These are phyloP conservation scores for Tanytarsus gracilentus DNA, from an alignment of 2,888 invertebrate species.

Conservation along the genomic window DNA sequence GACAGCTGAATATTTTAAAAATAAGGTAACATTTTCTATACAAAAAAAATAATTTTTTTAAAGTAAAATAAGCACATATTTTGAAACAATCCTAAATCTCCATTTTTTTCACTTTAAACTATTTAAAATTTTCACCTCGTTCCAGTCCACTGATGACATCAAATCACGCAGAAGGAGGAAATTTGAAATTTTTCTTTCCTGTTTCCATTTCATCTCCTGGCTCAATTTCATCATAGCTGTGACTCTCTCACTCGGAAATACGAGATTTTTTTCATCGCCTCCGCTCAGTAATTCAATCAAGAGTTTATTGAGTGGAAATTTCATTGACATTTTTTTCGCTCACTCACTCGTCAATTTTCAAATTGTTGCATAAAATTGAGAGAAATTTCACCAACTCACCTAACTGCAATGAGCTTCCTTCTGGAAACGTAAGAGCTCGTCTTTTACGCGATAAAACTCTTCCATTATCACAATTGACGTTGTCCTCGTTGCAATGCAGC, in stretches of 20 bases:
- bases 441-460: constrained; percentile 41
- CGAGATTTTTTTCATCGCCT: background rate
- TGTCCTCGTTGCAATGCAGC: background rate
- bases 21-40: no score
- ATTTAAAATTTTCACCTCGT: no score
- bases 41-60: no score
- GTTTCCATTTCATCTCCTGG: background rate
- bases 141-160: no score
- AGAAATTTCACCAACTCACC: constrained; percentile 35
- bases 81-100: no score
- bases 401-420: constrained; percentile 44
- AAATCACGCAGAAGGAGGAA: constrained; percentile 11
- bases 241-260: background rate
- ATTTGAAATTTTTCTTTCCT: background rate
- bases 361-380: background rate
- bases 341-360: background rate
- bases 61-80: no score
- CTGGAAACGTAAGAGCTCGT: constrained; percentile 46
- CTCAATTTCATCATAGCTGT: background rate
- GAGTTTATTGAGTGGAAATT: constrained; percentile 20
- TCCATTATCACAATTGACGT: constrained; percentile 7
- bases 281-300: constrained; percentile 16
- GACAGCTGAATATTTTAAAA: no score
- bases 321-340: background rate
- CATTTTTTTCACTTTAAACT: no score